Evolutionary conservation across 2,888 invertebrate species (phyloP).

Genomic region (Chymomyza amoena): DNA sequence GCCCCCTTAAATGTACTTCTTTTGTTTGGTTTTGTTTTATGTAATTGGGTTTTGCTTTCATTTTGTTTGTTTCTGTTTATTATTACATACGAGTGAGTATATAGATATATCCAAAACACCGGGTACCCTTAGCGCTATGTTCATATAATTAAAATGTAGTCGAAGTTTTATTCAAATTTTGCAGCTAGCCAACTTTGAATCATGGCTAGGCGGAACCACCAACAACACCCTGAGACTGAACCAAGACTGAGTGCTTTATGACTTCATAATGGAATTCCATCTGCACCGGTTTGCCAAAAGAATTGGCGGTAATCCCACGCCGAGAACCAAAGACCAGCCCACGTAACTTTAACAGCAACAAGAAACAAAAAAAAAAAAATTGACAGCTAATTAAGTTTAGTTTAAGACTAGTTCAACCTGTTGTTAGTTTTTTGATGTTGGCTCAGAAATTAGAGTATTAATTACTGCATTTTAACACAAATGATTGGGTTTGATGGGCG

Average conservation of each 20-base stretch:
- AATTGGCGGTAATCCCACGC: neutral
- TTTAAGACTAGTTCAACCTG: neutral
- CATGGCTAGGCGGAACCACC: neutral
- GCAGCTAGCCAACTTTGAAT: neutral
- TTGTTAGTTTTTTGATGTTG: neutral
- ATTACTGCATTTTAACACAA: neutral
- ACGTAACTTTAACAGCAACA: neutral
- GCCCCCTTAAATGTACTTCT: slow-evolving; percentile 14
- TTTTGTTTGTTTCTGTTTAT: slow-evolving; percentile 20
- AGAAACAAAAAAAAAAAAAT: neutral
- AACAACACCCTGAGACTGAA: neutral
- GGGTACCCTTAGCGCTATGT: neutral
- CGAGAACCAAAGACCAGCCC: neutral
- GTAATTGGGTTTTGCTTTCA: slow-evolving; percentile 29
- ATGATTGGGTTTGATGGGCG: neutral
- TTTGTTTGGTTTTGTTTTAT: slow-evolving; percentile 30
- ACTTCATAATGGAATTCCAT: neutral
- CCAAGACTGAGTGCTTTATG: neutral
- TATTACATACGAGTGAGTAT: slow-evolving; percentile 28
- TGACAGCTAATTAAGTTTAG: neutral
- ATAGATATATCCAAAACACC: neutral
- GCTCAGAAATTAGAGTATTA: neutral
- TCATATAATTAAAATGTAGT: neutral
- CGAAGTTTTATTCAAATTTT: neutral
- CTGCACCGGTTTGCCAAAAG: neutral